Base-by-base conservation (phyloP, 2,797 vertebrate species). In the Petrocephalus schoutedeni region DNA sequence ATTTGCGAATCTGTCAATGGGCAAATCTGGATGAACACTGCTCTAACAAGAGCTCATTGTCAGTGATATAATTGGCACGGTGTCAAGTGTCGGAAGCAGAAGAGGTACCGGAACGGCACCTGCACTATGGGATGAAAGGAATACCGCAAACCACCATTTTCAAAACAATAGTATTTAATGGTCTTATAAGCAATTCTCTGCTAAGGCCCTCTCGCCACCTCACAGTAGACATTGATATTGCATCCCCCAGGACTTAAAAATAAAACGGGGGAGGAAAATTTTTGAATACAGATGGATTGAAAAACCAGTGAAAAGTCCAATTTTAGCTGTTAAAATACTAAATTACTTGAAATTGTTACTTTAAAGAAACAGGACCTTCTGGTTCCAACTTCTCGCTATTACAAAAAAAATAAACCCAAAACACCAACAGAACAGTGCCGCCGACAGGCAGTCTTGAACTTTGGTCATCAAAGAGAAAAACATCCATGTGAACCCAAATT, bases 261-360 rank as follows among this genome's bases (percentile, higher is more conserved):
- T 49, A 74, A 74, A 74, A 84, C 57, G 88, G 58, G 87, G 83
- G 77, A 28, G 88, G 91, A 90, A 88, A 86, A 91, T 91, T 83
- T 83, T 83, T 83, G 51, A 83, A 83, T 83, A 86, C 28, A 86
- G 28, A 86, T 58, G 56, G 56, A 86, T 91, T 89, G 88, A 92
- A 89, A 91, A 93, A 92, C 91, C 92, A 92, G 88, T 94, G 93
- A 82, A 93, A 92, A 92, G 87, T 90, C 88, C 89, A 93, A 90
- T 92, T 94, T 92, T 94, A 90, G 92, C 89, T 90, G 92, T 90
- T 92, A 92, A 92, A 93, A 92, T 91, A 91, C 92, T 93, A 86
- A 89, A 88, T 89, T 19, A 90, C 87, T 92, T 86, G 89, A 91
- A 91, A 88, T 87, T 87, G 89, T 49, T 28, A 87, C 74, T 57